A percentile compares a stretch with the other conserved stretches of the same genome.
phyloP scores from a whole-genome alignment of 2,797 vertebrate species.

The Petrocephalus schoutedeni region DNA sequence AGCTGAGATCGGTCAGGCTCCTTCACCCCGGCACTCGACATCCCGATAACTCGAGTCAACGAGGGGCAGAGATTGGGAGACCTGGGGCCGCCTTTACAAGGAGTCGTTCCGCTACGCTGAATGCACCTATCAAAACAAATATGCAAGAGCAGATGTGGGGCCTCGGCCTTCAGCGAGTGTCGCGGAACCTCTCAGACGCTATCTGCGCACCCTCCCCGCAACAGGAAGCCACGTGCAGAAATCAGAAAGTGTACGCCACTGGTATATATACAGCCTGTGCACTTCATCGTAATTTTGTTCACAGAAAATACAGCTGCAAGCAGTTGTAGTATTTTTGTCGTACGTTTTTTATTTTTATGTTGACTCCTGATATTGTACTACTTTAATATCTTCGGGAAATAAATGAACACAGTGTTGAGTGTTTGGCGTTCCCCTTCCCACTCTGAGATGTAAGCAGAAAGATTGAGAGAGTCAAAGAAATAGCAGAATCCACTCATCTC shows the following conservation, averaged over 20 bases:
- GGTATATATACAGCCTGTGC: not conserved
- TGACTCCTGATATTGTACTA: constrained; percentile 11
- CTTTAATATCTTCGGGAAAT: constrained; percentile 17
- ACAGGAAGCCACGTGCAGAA: not conserved
- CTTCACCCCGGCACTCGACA: constrained; percentile 32
- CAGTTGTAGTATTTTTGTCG: not conserved
- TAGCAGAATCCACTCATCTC: not conserved
- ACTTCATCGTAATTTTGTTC: not conserved
- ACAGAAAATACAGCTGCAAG: not conserved
- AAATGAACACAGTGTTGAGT: not conserved
- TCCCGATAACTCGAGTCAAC: constrained; percentile 59
- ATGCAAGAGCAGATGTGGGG: constrained; percentile 65
- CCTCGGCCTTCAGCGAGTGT: constrained; percentile 59
- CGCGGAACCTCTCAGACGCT: not conserved
- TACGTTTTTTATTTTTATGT: not conserved
- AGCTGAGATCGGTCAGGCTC: not conserved
- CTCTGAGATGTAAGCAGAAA: constrained; percentile 3
- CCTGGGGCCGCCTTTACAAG: constrained; percentile 58
- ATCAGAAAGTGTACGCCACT: not conserved
- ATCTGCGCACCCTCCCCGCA: not conserved
- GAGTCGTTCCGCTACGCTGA: constrained; percentile 56
- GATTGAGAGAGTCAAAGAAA: not conserved
- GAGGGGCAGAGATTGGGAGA: constrained; percentile 51
- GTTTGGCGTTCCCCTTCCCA: not conserved
- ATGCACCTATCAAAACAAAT: constrained; percentile 56